Evolutionary conservation across 2,888 invertebrate genomes (phyloP).

Genomic region (Drosophila silvestris): DNA sequence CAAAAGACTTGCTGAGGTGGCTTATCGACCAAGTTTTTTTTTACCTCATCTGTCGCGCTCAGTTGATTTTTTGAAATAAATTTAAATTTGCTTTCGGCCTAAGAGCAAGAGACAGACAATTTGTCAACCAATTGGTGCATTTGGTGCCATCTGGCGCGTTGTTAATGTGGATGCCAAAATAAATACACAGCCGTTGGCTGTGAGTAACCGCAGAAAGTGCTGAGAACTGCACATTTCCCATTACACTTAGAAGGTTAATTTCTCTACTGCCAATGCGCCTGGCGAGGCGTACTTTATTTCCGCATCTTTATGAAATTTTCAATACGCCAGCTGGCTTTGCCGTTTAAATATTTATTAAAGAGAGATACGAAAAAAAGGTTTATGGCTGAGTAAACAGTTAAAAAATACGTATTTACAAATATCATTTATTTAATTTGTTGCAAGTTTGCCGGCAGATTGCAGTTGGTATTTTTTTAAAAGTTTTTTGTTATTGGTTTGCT

Average conservation of each 20-base stretch:
- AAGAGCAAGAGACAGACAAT: conserved; percentile 25
- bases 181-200: conserved; percentile 44
- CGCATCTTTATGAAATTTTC: conserved; percentile 62
- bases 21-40: conserved; percentile 19
- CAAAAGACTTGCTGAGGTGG: background rate
- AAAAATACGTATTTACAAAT: conserved; percentile 45
- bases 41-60: conserved; percentile 10
- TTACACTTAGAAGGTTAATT: conserved; percentile 11
- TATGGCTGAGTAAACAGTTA: conserved; percentile 53
- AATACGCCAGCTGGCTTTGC: conserved; percentile 37
- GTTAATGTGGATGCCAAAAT: conserved; percentile 61
- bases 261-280: background rate
- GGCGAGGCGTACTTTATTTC: conserved; percentile 60
- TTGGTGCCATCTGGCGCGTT: conserved; percentile 35
- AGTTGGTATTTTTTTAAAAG: conserved; percentile 12
- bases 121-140: conserved; percentile 59
- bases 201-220: conserved; percentile 42
- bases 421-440: conserved; percentile 63
- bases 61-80: conserved; percentile 27
- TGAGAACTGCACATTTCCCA: conserved; percentile 42
- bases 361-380: conserved; percentile 17
- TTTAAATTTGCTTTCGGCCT: conserved; percentile 29
- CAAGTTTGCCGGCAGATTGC: conserved; percentile 52
- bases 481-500: conserved; percentile 26
- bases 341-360: conserved; percentile 68